Evolutionary conservation across 2,113 vertebrate species (phyloP).

Genomic region (Muscicapa adusta): DNA sequence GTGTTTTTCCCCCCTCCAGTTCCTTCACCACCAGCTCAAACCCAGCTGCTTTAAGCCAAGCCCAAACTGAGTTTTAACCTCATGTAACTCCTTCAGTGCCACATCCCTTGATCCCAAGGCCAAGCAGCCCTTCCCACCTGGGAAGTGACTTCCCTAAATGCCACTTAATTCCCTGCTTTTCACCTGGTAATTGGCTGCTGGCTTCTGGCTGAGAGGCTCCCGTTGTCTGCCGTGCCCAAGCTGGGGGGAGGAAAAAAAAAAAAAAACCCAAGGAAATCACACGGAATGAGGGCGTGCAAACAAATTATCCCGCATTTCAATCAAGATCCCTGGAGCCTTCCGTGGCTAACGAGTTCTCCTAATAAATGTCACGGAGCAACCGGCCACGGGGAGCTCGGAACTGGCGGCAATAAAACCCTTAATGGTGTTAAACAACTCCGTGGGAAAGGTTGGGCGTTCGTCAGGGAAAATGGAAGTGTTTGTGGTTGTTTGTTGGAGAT

Average conservation of each 20-base stretch:
- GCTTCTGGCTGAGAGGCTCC: background rate
- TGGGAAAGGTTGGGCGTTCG: slow-evolving; percentile 23
- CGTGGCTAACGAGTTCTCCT: background rate
- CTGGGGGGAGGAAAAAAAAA: background rate
- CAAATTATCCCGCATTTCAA: background rate
- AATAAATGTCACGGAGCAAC: slow-evolving; percentile 50
- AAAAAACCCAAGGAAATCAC: background rate
- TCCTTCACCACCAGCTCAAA: background rate
- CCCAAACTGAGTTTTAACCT: background rate
- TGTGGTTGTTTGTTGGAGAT: background rate
- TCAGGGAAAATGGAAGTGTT: background rate
- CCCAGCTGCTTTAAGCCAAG: background rate
- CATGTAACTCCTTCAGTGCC: fast-evolving
- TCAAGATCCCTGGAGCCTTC: background rate
- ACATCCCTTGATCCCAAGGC: fast-evolving
- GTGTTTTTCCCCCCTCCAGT: background rate
- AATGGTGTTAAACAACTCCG: slow-evolving; percentile 38
- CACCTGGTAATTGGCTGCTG: slow-evolving; percentile 33
- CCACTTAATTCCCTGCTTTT: slow-evolving; percentile 22
- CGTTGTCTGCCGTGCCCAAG: background rate
- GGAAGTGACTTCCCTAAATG: slow-evolving; percentile 37
- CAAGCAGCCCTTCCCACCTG: background rate
- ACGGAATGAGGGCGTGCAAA: background rate
- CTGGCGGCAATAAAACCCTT: slow-evolving; percentile 32
- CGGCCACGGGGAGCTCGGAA: background rate